Evolutionary conservation across 2,797 vertebrate genomes (phyloP).

Genomic region (Cichlasoma orientale): DNA sequence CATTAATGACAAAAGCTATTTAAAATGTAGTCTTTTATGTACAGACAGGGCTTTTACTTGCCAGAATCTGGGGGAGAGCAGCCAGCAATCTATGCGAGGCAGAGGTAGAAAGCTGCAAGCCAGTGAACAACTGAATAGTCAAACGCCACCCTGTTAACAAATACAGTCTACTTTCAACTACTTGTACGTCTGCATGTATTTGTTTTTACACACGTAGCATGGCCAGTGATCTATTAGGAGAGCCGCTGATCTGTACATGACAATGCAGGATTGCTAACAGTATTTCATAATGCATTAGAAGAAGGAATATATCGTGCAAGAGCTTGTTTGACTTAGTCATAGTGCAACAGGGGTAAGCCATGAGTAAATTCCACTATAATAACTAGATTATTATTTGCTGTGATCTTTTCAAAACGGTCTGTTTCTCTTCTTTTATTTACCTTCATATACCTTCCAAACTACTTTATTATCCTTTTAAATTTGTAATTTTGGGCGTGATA

Average conservation of each 20-base stretch:
- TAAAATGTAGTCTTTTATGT: slow-evolving; percentile 93
- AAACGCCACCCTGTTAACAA: slow-evolving; percentile 82
- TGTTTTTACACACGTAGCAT: slow-evolving; percentile 71
- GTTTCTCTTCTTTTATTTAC: fast-evolving
- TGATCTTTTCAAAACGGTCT: not conserved
- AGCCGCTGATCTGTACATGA: slow-evolving; percentile 26
- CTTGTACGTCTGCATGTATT: slow-evolving; percentile 74
- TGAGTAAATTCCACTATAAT: not conserved
- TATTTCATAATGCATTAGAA: slow-evolving; percentile 72
- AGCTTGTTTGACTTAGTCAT: slow-evolving; percentile 39
- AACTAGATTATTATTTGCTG: not conserved
- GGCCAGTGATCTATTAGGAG: slow-evolving; percentile 58
- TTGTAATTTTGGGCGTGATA: not conserved
- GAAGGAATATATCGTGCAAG: slow-evolving; percentile 33
- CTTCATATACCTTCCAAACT: not conserved
- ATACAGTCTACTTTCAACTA: slow-evolving; percentile 65
- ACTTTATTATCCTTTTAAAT: not conserved
- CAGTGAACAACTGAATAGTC: slow-evolving; percentile 65
- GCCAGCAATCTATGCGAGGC: slow-evolving; percentile 82
- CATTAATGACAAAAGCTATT: slow-evolving; percentile 99
- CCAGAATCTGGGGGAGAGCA: slow-evolving; percentile 82
- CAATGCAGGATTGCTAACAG: slow-evolving; percentile 35
- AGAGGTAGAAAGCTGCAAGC: slow-evolving; percentile 74
- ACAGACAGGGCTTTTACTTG: slow-evolving; percentile 87
- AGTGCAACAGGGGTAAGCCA: not conserved